Evolutionary conservation across 2,113 vertebrate species (phyloP).

Genomic region (Paramormyrops kingsleyae): DNA sequence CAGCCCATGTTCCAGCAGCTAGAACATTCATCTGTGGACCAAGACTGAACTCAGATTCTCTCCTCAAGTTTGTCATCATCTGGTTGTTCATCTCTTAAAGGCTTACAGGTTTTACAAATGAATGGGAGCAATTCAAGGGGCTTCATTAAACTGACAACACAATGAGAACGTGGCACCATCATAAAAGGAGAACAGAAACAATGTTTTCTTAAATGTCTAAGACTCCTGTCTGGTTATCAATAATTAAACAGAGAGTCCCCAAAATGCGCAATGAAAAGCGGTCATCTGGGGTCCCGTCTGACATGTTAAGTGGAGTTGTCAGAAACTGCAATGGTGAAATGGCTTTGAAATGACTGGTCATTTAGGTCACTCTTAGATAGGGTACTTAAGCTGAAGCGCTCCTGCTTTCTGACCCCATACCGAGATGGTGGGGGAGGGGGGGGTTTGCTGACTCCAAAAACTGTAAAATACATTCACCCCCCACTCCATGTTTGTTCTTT

Average conservation of each 20-base stretch:
- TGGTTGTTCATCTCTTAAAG: background rate
- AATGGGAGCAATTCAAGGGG: background rate
- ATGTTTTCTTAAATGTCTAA: background rate
- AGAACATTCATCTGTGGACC: background rate
- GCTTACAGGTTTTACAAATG: background rate
- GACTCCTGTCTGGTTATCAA: background rate
- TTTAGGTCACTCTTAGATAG: background rate
- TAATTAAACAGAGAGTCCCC: background rate
- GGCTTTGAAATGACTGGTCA: background rate
- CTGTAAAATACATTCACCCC: slow-evolving; percentile 19
- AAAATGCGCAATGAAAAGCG: background rate
- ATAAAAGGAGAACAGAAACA: background rate
- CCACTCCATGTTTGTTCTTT: background rate
- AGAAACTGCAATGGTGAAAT: background rate
- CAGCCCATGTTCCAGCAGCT: background rate
- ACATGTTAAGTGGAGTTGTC: background rate
- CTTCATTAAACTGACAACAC: background rate
- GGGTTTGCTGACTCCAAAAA: background rate
- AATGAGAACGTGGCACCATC: background rate
- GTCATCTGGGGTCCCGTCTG: background rate
- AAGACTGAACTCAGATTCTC: background rate
- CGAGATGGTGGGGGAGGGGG: background rate
- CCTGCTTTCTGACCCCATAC: background rate
- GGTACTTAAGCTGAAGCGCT: background rate
- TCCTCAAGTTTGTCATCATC: background rate